Evolutionary conservation across 2,797 vertebrate genomes (phyloP), one percentile per base, ranked within the genome.

Genomic region (Liasis olivaceus): DNA sequence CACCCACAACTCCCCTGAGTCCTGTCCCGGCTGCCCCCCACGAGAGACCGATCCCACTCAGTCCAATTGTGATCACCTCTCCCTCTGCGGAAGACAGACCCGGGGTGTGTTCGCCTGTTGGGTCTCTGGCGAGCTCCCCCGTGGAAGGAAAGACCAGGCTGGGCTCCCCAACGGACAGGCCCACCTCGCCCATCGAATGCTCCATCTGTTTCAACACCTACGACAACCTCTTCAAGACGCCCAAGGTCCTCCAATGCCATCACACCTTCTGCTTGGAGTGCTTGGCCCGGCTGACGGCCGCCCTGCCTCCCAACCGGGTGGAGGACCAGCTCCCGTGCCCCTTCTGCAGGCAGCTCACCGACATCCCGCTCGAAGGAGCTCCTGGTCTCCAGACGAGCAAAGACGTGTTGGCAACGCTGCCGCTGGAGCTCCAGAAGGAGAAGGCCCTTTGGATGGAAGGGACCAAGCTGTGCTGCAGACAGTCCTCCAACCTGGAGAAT

Each of bases 231-330:
- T 99, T 99, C 98, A 99, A 99, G 97, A 99, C 98, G 0, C 99
- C 99, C 92, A 99, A 99, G 93, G 95, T 98, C 95, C 98, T 99
- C 85, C 98, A 98, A 28, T 99, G 99, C 97, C 98, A 98, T 0
- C 99, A 99, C 1, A 98, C 99, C 1, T 99, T 99, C 97, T 99
- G 99, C 97, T 96, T 99, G 86, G 99, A 99, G 96, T 99, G 99
- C 26, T 98, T 99, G 94, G 99, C 99, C 5, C 98, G 99, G 47
- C 97, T 99, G 93, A 98, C 98, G 92, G 97, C 98, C 0, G 97
- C 97, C 1, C 95, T 98, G 47, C 98, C 98, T 0, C 60, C 95
- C 0, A 94, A 96, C 17, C 96, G 96, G 0, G 87, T 96, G 0
- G 97, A 98, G 0, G 96, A 96, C 0, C 96, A 95, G 26, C 98